Evolutionary conservation across 2,888 invertebrate species (phyloP).

Genomic region (Caradrina clavipalpis): DNA sequence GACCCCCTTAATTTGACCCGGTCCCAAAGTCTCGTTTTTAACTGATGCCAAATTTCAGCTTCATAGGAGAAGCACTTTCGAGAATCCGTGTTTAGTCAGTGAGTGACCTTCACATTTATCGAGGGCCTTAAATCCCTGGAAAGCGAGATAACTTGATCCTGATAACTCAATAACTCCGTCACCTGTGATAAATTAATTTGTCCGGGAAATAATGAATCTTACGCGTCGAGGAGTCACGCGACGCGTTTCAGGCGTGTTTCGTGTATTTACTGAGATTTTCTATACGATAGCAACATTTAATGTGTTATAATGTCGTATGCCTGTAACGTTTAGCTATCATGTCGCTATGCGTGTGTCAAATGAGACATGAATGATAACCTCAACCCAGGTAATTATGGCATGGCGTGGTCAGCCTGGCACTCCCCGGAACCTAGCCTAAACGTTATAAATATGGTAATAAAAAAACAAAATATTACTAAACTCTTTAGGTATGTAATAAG

Average conservation of each 20-base stretch:
- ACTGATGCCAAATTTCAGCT: background rate
- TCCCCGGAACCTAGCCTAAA: constrained; percentile 20
- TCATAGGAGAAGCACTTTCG: too few relatives aligned
- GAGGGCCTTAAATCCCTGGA: background rate
- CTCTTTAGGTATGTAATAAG: background rate
- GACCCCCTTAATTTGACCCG: too few relatives aligned
- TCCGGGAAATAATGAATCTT: constrained; percentile 17
- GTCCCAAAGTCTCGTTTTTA: too few relatives aligned
- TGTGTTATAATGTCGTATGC: too few relatives aligned
- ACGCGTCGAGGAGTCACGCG: constrained; percentile 4
- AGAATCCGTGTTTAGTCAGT: background rate
- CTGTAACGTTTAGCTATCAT: background rate
- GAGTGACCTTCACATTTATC: background rate
- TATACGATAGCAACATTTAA: background rate
- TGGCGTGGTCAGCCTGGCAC: constrained; percentile 44
- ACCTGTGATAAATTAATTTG: constrained; percentile 27
- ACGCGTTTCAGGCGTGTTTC: background rate
- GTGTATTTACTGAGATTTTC: background rate
- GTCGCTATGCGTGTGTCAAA: constrained; percentile 25
- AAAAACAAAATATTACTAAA: background rate
- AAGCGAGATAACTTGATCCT: constrained; percentile 19
- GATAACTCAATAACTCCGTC: constrained; percentile 19
- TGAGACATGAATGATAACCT: background rate
- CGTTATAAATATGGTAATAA: constrained; percentile 3
- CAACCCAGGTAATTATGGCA: constrained; percentile 23